A percentile compares a stretch with the other conserved stretches of the same genome.
phyloP scores from a whole-genome alignment of 2,113 vertebrate genomes.

The Azemiops feae region DNA sequence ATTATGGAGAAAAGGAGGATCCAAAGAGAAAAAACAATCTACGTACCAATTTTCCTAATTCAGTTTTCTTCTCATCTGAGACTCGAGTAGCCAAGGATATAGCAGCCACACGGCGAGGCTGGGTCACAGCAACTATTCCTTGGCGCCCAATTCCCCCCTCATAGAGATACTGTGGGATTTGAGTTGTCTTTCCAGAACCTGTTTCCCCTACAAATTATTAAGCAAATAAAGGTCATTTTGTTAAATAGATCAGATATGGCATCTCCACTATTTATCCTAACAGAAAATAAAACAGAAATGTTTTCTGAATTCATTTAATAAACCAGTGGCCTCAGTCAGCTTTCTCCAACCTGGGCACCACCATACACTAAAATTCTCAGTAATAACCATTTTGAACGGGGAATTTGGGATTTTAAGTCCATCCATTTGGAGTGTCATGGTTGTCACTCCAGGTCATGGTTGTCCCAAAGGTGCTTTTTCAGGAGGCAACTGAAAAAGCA shows the following conservation, averaged over 20 bases:
- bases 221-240: neutral
- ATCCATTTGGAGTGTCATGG: neutral
- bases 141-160: constrained; percentile 84
- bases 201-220: constrained; percentile 82
- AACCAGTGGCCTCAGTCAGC: neutral
- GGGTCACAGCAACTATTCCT: constrained; percentile 86
- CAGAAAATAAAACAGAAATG: neutral
- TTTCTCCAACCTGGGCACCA: neutral
- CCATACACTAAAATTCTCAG: neutral
- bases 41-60: constrained; percentile 88
- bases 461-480: too few species aligned
- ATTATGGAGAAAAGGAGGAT: neutral
- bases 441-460: too few species aligned
- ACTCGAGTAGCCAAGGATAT: constrained; percentile 91
- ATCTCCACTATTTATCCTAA: neutral
- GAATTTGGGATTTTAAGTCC: neutral
- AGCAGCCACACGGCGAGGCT: constrained; percentile 92
- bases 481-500: too few species aligned
- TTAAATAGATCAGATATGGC: neutral
- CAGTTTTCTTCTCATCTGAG: constrained; percentile 87
- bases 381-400: neutral
- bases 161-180: constrained; percentile 94
- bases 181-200: constrained; percentile 95
- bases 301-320: neutral
- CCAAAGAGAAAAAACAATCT: neutral